A percentile compares a stretch with the other conserved stretches of the same genome.
Conservation (phyloP, 2,113 vertebrate species). For the Microcebus lehilahytsara region DNA sequence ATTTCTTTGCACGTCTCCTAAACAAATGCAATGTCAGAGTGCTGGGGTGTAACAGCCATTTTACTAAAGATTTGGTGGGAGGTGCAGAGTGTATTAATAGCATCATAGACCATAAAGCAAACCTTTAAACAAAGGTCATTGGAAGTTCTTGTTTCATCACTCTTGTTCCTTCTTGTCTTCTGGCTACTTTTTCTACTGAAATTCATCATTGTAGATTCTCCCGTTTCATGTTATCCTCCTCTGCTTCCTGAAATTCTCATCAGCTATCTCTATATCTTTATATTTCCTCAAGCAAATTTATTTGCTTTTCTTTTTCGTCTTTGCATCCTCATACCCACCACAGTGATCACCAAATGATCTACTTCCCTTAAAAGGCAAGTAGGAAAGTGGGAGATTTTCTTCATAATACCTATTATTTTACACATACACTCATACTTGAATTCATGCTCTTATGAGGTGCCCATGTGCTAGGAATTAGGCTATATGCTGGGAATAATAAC, state of each 20-base stretch:
- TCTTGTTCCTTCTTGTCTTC: neutral
- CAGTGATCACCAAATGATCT: neutral
- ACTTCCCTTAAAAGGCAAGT: neutral
- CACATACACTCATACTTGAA: neutral
- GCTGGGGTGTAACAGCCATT: neutral
- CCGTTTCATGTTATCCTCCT: neutral
- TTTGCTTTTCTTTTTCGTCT: neutral
- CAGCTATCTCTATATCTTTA: neutral
- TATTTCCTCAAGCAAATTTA: neutral
- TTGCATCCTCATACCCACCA: neutral
- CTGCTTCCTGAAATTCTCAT: neutral
- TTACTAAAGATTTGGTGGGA: neutral
- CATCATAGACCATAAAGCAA: neutral
- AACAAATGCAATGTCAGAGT: neutral
- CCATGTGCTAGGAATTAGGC: neutral
- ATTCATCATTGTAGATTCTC: neutral
- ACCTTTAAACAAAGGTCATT: neutral
- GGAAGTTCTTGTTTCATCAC: neutral
- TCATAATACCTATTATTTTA: neutral
- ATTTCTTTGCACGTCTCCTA: neutral
- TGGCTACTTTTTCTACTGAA: neutral
- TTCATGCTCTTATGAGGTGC: neutral
- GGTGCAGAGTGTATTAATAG: neutral
- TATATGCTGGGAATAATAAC: neutral
- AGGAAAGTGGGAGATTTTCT: neutral